Conservation (phyloP, 2,888 invertebrate species). For the Hybos culiciformis region DNA sequence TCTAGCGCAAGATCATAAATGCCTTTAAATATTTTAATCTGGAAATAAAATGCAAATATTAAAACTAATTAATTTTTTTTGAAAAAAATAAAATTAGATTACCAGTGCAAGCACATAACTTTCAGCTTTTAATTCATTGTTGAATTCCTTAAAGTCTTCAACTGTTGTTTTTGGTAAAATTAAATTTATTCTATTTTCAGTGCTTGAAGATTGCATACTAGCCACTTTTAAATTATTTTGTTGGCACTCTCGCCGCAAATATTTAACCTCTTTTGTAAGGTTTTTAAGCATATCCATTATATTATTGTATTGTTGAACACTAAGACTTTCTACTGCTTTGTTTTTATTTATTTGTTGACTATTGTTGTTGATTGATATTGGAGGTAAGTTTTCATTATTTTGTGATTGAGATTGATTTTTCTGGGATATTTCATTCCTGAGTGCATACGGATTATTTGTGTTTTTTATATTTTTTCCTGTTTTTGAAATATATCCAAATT, state of each 20-base stretch:
- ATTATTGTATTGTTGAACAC: background rate
- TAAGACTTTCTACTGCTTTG: background rate
- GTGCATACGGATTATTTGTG: background rate
- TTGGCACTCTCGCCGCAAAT: background rate
- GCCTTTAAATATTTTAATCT: background rate
- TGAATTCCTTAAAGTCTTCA: background rate
- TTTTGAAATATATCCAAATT: background rate
- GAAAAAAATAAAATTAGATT: constrained; percentile 1
- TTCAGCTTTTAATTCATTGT: background rate
- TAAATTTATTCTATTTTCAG: background rate
- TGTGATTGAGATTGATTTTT: background rate
- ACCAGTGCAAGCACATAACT: background rate
- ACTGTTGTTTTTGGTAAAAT: background rate
- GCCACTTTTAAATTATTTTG: background rate
- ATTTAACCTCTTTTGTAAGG: background rate
- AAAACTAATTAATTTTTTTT: background rate
- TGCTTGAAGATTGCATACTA: background rate
- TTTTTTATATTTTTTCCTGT: background rate
- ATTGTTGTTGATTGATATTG: background rate
- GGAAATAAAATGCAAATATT: background rate
- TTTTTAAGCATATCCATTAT: background rate
- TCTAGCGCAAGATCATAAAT: background rate
- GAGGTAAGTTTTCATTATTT: background rate
- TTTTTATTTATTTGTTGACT: background rate
- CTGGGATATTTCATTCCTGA: no score